phyloP scores from a whole-genome alignment of 2,113 vertebrate genomes.

The Pao palembangensis region DNA sequence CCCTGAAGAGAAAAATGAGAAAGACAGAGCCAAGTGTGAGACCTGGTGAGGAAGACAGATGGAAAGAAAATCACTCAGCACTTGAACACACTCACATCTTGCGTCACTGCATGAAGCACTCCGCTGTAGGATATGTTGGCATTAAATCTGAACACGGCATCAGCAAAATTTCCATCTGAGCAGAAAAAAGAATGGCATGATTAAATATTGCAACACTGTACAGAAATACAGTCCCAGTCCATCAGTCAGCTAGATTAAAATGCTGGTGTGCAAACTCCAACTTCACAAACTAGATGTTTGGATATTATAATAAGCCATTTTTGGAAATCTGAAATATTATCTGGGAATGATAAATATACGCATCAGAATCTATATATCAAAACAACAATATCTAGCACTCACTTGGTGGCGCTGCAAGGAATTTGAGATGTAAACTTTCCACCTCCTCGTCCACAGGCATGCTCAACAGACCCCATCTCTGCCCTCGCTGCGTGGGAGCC shows the following conservation, averaged over 20 bases:
- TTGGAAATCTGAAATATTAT: too few relatives aligned
- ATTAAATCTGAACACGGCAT: slow-evolving; percentile 98
- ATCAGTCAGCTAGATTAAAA: too few relatives aligned
- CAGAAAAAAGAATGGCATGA: not conserved
- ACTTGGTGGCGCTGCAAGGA: slow-evolving; percentile 94
- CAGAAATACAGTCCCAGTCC: not conserved
- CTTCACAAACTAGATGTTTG: not conserved
- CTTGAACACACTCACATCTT: slow-evolving; percentile 85
- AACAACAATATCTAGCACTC: slow-evolving; percentile 52
- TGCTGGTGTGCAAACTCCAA: not conserved
- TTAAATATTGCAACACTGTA: not conserved
- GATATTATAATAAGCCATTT: too few relatives aligned
- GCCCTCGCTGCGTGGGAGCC: slow-evolving; percentile 89
- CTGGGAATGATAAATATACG: too few relatives aligned
- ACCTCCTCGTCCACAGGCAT: slow-evolving; percentile 99
- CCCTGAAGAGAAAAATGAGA: slow-evolving; percentile 73
- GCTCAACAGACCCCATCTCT: slow-evolving; percentile 94
- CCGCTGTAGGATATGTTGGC: slow-evolving; percentile 98
- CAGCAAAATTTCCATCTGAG: slow-evolving; percentile 92
- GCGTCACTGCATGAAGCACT: slow-evolving; percentile 95
- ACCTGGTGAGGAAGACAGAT: not conserved
- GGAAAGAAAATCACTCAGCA: not conserved
- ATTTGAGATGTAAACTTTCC: slow-evolving; percentile 94
- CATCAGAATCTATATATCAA: too few relatives aligned
- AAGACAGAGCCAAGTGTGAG: not conserved